These are phyloP conservation scores for Prolemur simus DNA, from an alignment of 2,113 vertebrate species.

Conservation along the genomic window DNA sequence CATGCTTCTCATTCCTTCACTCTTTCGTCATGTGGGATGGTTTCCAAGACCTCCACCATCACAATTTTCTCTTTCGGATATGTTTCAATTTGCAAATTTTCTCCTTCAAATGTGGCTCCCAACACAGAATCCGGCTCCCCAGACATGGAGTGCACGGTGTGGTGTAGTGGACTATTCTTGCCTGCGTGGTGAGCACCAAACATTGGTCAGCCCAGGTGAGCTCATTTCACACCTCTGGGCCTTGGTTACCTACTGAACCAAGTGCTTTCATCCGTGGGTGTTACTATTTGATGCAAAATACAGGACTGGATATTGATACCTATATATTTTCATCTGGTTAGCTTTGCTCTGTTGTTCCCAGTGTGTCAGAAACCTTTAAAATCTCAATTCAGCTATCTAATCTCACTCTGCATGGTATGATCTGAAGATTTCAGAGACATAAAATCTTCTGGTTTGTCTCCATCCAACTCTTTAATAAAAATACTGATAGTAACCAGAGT, in stretches of 20 bases:
- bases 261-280: neutral
- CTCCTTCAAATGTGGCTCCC: neutral
- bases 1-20: neutral
- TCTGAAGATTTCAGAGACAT: neutral
- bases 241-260: neutral
- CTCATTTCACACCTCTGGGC: neutral
- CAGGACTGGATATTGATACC: neutral
- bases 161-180: neutral
- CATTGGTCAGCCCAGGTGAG: fast-evolving
- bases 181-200: neutral
- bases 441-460: neutral
- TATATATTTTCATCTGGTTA: neutral
- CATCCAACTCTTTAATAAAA: neutral
- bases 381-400: neutral
- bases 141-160: too few relatives aligned
- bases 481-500: fast-evolving
- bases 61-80: neutral
- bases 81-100: neutral
- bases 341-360: neutral
- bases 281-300: neutral
- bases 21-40: neutral
- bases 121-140: neutral
- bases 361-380: neutral
- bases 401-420: neutral
- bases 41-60: neutral